Evolutionary conservation across 23 tunicate species (phyloP).

Genomic region (Oikopleura albicans): DNA sequence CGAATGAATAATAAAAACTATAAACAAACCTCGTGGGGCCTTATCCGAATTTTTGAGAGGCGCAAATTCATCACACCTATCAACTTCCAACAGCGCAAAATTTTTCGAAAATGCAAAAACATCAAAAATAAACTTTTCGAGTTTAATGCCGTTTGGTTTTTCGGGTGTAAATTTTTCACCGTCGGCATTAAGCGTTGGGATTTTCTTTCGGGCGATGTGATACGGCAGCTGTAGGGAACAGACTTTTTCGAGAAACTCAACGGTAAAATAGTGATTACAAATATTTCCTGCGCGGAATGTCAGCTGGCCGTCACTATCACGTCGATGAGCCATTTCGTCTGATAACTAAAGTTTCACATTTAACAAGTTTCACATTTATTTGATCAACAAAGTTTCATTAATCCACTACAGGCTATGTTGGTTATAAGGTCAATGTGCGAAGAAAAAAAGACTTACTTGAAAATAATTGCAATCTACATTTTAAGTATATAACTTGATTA

Average conservation of each 20-base stretch:
- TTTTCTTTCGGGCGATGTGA: constrained; percentile 86
- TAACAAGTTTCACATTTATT: no score
- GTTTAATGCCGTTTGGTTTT: constrained; percentile 59
- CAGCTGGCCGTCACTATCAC: constrained; percentile 36
- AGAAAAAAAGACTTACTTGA: no score
- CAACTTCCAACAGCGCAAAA: constrained; percentile 69
- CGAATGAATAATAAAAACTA: no score
- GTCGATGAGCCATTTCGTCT: constrained; percentile 32
- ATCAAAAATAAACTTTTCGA: constrained; percentile 96
- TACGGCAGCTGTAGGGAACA: constrained; percentile 51
- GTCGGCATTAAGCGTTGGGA: constrained; percentile 35
- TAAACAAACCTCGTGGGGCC: constrained; percentile 38
- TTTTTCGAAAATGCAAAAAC: constrained; percentile 75
- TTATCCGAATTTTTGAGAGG: constrained; percentile 86
- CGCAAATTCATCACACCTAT: constrained; percentile 75
- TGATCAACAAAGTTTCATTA: no score
- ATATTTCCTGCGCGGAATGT: constrained; percentile 85
- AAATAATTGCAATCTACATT: no score
- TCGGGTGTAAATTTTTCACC: constrained; percentile 43
- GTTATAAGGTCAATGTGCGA: no score
- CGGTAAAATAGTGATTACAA: constrained; percentile 83
- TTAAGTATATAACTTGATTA: no score
- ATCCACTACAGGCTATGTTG: no score
- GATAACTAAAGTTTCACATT: constrained; percentile 18
- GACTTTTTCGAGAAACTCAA: constrained; percentile 40